These are phyloP conservation scores for Perognathus longimembris DNA, from an alignment of 2,113 vertebrate genomes.

Conservation along the genomic window DNA sequence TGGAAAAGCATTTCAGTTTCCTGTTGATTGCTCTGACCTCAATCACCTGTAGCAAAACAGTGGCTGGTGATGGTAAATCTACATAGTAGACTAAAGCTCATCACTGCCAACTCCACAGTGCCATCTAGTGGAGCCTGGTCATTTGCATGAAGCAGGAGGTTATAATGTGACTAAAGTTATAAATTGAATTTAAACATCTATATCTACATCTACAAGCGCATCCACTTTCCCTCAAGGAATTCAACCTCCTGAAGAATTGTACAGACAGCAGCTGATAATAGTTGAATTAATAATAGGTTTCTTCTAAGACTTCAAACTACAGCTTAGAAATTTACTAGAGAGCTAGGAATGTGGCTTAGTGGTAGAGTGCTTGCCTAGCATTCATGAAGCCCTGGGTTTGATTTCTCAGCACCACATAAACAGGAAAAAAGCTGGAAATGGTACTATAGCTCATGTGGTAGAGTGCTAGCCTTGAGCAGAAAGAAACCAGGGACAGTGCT, in stretches of 20 bases:
- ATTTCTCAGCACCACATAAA: no score
- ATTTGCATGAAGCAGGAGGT: neutral
- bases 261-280: neutral
- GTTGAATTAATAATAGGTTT: conserved; percentile 12
- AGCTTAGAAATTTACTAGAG: neutral
- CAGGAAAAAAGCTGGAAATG: no score
- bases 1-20: neutral
- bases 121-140: conserved; percentile 45
- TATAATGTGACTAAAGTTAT: neutral
- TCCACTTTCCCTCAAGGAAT: neutral
- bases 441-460: no score
- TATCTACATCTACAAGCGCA: neutral
- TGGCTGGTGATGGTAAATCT: neutral
- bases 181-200: neutral
- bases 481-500: no score
- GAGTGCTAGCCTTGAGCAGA: no score
- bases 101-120: neutral
- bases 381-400: no score
- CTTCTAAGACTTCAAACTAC: neutral
- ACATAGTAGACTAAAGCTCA: neutral
- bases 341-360: no score
- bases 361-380: no score
- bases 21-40: neutral
- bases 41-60: neutral
- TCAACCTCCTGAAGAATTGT: neutral